Evolutionary conservation across 53 echinoderm and acorn worm species (phyloP), one percentile per base, ranked within the genome.

Genomic region (Hippasteria phrygiana): DNA sequence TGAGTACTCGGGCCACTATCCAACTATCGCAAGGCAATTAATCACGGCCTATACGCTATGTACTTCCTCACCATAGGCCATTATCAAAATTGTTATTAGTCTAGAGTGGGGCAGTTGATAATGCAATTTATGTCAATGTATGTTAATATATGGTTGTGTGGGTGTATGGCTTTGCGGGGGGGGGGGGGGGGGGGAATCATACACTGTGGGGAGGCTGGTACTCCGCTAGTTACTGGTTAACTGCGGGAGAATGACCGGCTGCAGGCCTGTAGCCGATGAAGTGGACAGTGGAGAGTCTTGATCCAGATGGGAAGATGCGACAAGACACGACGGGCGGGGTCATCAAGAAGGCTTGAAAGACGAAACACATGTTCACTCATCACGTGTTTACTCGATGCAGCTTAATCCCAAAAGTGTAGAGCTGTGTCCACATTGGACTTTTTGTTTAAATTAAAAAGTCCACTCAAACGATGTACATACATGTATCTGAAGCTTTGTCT

Each of bases 81-180:
- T 83, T 83, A 83, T 69, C 83, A 65, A 67, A 83, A 83, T 69
- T 65, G 67, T 83, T 83, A 83, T 67, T 59, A 80, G 80, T 80
- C 62, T 63, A 39, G 64, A 80, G 80, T 43, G 62, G 80, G 40
- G 38, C 16, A 43, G 43, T 38, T 62, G 64, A 63, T 80, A 80
- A 62, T 80, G 43, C 80, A 59, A 64, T 80, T 80, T 80, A 62
- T 62, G 62, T 80, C 42, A 62, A 80, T 80, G 71, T 71, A 71
- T 74, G 74, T 47, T 47, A 80, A 80, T 55, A 36, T 55, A 54
- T 54, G 20, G 54, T 75, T 9, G 20, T 78, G 38, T 78, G 54
- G 35, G 54, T 34, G 54, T 78, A 32, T 33, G 27, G 35, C 35
- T 14, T 3, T 13, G 11, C 17, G 78, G 37, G 20, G 20, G 4